Evolutionary conservation across 1,140 invertebrate species (phyloP).

Genomic region (Drosophila bifasciata): DNA sequence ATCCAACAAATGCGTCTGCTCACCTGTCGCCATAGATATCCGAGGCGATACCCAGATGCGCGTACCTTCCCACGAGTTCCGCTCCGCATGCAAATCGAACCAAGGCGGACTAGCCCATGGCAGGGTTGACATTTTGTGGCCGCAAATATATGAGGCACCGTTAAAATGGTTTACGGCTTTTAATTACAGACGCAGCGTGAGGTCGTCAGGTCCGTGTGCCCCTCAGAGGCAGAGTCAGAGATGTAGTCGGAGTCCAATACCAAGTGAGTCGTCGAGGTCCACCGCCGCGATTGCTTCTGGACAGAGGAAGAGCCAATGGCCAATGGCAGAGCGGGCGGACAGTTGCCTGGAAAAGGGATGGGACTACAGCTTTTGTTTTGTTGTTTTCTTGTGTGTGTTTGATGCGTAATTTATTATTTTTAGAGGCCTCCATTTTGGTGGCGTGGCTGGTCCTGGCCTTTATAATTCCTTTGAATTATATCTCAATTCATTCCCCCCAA

Average conservation of each 20-base stretch:
- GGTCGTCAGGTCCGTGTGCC: conserved; percentile 29
- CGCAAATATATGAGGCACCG: conserved; percentile 72
- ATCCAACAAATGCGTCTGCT: conserved; percentile 34
- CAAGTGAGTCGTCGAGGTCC: conserved; percentile 27
- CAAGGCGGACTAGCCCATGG: conserved; percentile 22
- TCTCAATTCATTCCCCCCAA: conserved; percentile 73
- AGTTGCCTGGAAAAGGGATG: conserved; percentile 19
- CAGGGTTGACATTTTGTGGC: conserved; percentile 72
- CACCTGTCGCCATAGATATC: conserved; percentile 41
- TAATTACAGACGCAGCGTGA: conserved; percentile 76
- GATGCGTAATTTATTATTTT: conserved; percentile 66
- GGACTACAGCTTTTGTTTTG: conserved; percentile 52
- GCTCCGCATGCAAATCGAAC: conserved; percentile 69
- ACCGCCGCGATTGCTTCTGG: conserved; percentile 23
- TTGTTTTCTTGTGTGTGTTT: conserved; percentile 19
- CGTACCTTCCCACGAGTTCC: conserved; percentile 53
- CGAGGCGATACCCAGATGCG: background rate
- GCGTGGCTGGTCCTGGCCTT: conserved; percentile 42
- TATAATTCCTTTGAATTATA: conserved; percentile 80
- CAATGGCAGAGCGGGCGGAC: conserved; percentile 51
- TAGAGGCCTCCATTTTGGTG: conserved; percentile 74
- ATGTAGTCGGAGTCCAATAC: too few relatives aligned
- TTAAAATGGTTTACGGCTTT: conserved; percentile 80
- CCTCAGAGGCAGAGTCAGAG: background rate
- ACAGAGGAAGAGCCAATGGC: conserved; percentile 22